phyloP scores from a whole-genome alignment of 2,888 invertebrate genomes.

The Melanargia galathea region DNA sequence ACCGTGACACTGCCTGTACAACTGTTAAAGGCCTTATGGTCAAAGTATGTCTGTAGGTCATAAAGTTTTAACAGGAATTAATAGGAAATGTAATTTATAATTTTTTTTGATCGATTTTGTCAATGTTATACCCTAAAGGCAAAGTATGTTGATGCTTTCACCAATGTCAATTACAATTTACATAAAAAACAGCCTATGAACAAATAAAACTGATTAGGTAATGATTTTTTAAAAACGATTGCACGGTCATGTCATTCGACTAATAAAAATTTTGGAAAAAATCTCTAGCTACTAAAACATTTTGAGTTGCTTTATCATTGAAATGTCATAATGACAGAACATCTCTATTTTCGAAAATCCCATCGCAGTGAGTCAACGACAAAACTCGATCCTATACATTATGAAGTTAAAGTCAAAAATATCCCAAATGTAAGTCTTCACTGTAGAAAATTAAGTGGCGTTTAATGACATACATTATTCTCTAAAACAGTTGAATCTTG shows the following conservation, averaged over 20 bases:
- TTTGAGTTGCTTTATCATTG: slow-evolving; percentile 10
- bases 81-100: not conserved
- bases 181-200: not conserved
- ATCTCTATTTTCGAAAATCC: slow-evolving; percentile 12
- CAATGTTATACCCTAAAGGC: not conserved
- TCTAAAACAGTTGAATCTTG: too few species aligned
- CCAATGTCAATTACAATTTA: not conserved
- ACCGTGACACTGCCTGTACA: too few species aligned
- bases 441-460: too few species aligned
- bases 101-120: not conserved
- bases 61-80: too few species aligned
- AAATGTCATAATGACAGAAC: not conserved
- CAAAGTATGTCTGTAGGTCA: too few species aligned
- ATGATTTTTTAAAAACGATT: slow-evolving; percentile 46
- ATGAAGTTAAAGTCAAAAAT: too few species aligned
- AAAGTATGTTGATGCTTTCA: slow-evolving; percentile 16
- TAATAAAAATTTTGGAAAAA: slow-evolving; percentile 36
- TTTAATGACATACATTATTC: too few species aligned
- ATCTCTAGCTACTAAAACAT: slow-evolving; percentile 33
- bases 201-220: not conserved
- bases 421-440: too few species aligned
- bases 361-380: not conserved
- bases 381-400: not conserved
- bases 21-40: too few species aligned
- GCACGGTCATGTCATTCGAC: slow-evolving; percentile 52